These are phyloP conservation scores for Calliopsis andreniformis DNA, from an alignment of 1,140 invertebrate genomes.

Conservation along the genomic window DNA sequence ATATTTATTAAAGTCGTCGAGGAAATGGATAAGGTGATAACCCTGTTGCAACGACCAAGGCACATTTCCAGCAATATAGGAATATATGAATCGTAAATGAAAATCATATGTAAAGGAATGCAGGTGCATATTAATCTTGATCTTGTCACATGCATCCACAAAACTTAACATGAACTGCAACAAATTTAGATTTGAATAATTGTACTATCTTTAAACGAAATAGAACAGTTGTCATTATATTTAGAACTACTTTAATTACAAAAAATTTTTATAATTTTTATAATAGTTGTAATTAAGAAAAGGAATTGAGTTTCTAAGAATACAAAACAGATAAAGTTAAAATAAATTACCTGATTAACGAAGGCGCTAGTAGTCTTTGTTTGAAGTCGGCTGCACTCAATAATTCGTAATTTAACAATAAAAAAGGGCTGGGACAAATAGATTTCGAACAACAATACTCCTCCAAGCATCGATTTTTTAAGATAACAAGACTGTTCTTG, in stretches of 20 bases:
- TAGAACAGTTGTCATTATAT: no score
- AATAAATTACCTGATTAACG: conserved; percentile 81
- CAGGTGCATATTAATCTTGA: conserved; percentile 89
- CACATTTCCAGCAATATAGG: conserved; percentile 85
- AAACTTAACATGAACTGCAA: conserved; percentile 87
- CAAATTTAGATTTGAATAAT: conserved; percentile 24
- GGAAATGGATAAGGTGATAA: conserved; percentile 89
- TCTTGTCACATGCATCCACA: conserved; percentile 89
- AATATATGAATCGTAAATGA: conserved; percentile 88
- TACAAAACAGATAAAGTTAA: conserved; percentile 5
- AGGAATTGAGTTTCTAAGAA: conserved; percentile 5
- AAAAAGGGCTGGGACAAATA: conserved; percentile 89
- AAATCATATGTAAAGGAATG: conserved; percentile 95
- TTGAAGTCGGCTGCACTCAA: conserved; percentile 86
- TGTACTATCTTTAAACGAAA: no score
- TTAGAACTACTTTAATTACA: no score
- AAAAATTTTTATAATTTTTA: conserved; percentile 20
- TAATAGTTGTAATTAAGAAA: not conserved
- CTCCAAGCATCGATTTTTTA: conserved; percentile 87
- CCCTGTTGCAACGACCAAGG: conserved; percentile 85
- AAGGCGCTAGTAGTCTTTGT: conserved; percentile 81
- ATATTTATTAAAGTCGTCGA: conserved; percentile 92
- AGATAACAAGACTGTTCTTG: conserved; percentile 83
- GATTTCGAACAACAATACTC: conserved; percentile 87
- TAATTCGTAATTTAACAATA: conserved; percentile 86